Percentiles rank a stretch among this genome's conserved stretches.
phyloP scores from a whole-genome alignment of 2,113 vertebrate species.

The Scytalopus superciliaris region DNA sequence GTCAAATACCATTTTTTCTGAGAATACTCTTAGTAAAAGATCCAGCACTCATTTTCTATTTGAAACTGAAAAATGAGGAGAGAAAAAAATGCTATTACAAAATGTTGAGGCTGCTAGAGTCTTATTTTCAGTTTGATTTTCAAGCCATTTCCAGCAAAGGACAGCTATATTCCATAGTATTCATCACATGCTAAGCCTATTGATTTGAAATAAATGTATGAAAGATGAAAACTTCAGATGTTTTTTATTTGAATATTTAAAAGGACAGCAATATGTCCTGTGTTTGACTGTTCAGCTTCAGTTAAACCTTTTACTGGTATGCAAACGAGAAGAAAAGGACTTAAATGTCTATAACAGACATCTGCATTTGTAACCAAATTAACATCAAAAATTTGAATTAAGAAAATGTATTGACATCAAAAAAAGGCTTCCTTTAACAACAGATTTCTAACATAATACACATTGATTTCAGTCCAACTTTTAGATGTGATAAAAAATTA shows the following conservation, averaged over 20 bases:
- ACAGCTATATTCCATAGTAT: background rate
- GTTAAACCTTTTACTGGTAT: constrained; percentile 67
- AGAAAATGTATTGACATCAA: constrained; percentile 72
- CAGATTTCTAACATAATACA: constrained; percentile 70
- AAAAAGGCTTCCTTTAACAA: constrained; percentile 70
- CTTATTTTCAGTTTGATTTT: constrained; percentile 16
- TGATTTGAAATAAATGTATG: constrained; percentile 16
- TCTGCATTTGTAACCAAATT: constrained; percentile 73
- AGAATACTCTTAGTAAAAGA: background rate
- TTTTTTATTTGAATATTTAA: constrained; percentile 10
- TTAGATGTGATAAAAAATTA: constrained; percentile 78
- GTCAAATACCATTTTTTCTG: background rate
- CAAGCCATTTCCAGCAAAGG: background rate
- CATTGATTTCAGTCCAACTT: constrained; percentile 77
- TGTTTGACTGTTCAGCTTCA: constrained; percentile 70
- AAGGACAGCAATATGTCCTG: constrained; percentile 16
- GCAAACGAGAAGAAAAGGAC: constrained; percentile 51
- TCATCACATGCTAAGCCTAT: background rate
- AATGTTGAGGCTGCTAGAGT: background rate
- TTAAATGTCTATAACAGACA: constrained; percentile 66
- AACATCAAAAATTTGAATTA: constrained; percentile 77
- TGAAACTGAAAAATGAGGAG: constrained; percentile 9
- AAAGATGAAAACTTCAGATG: constrained; percentile 31
- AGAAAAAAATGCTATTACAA: background rate
- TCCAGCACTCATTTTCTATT: background rate